Evolutionary conservation across 2,113 vertebrate genomes (phyloP), one percentile per base, ranked within the genome.

Genomic region (Brachionichthys hirsutus): DNA sequence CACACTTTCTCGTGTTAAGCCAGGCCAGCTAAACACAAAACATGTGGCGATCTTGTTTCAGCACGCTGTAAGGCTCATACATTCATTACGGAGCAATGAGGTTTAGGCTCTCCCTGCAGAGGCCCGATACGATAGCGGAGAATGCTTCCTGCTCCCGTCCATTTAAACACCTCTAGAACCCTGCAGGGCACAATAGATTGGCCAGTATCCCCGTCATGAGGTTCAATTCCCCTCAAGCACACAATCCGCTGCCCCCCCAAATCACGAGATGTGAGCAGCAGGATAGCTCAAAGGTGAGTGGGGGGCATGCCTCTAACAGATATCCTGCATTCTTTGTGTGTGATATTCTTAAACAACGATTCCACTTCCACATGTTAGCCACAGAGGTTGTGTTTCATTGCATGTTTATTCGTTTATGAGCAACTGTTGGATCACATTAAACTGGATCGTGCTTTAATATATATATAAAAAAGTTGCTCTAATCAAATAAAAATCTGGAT

Each of bases 11-110:
- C 66, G 61, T 62, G 45, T 73, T 81, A 77, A 77, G 73, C 52
- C 59, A 34, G 64, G 22, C 51, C 71, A 12, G 67, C 80, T 76
- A 86, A 84, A 81, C 68, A 81, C 80, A 82, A 82, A 87, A 85
- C 78, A 82, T 41, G 40, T 67, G 67, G 68, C 54, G 48, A 68
- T 72, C 70, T 57, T 81, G 73, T 77, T 77, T 64, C 70, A 48
- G 34, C 52, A 41, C 45, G 60, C 64, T 35, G 41, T 38, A 52
- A 10, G 43, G 45, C 58, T 62, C 43, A 45, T 59, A 74, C 85
- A 80, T 88, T 77, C 67, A 81, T 88, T 86, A 85, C 24, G 47
- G 67, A 82, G 81, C 69, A 12, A 77, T 49, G 54, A 76, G 75
- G 79, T 59, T 18, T 3, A 3, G 58, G 49, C 43, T 41, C 62